Evolutionary conservation across 2,888 invertebrate genomes (phyloP), one percentile per base, ranked within the genome.

Genomic region (Drosophila vallismaia): DNA sequence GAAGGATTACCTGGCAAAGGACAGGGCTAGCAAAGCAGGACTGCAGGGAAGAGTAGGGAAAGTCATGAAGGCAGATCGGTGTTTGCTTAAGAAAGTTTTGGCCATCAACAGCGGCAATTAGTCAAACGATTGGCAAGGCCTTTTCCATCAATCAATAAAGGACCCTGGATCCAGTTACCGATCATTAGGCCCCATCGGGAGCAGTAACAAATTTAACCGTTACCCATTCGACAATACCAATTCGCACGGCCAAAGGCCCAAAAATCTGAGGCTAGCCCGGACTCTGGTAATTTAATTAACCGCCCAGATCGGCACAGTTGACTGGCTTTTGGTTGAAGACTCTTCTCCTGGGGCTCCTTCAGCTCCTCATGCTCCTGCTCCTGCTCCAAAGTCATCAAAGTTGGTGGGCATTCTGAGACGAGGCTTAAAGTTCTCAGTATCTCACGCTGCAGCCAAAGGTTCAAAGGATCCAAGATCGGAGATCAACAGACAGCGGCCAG

Each of bases 281-380:
- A 45, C 51, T 53, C 74, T 82, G 76, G 78, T 87, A 88, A 83
- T 86, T 86, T 81, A 86, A 86, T 86, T 88, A 86, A 79, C 74
- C 87, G 62, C 82, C 79, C 77, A 77, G 42, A 74, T 63, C 71
- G 73, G 71, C 71, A 63, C 87, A 84, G 77, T 84, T 86, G 82
- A 82, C 79, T 87, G 86, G 71, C 14, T 79, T 79, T 75, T 38
- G 69, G 57, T 59, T 62, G 10, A 33, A 33, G 54, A 33, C 51
- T 19, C 31, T 12, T 9, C 31, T 19, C 14, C 31, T 31, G 12
- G 5, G 24, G 6, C 46, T 29, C 29, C 28, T 0, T 29, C 46
- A 8, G 19, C 19, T 19, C 19, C 19, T 19, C 19, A 19, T 19
- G 4, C 28, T 48, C n/a, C 14, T 29, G 28, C 29, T n/a, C n/a